phyloP scores from a whole-genome alignment of 2,113 vertebrate genomes.

The Halcyon senegalensis region DNA sequence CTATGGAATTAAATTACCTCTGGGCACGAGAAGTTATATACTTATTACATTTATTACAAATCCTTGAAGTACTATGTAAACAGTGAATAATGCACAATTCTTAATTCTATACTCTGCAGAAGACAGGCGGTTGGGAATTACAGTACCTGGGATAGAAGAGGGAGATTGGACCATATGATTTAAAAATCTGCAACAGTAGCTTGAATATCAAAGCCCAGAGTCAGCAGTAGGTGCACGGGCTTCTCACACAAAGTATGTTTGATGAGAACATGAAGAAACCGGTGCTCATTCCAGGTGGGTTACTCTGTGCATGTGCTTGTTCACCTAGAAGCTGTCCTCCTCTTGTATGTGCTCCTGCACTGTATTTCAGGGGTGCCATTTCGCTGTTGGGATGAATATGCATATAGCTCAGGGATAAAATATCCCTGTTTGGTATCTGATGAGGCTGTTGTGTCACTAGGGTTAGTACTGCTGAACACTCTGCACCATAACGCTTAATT shows the following conservation, averaged over 20 bases:
- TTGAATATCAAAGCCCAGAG: neutral
- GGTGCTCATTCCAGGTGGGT: neutral
- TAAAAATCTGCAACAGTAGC: neutral
- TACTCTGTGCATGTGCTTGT: neutral
- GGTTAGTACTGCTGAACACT: neutral
- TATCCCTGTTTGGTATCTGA: neutral
- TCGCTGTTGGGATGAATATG: neutral
- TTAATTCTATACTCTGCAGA: neutral
- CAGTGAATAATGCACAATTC: neutral
- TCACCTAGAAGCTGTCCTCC: neutral
- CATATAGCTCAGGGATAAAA: neutral
- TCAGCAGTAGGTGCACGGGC: neutral
- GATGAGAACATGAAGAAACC: neutral
- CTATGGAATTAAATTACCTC: neutral
- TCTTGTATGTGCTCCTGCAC: neutral
- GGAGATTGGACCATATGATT: neutral
- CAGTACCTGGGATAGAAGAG: neutral
- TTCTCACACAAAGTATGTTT: neutral
- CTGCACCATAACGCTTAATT: neutral
- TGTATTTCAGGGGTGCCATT: neutral
- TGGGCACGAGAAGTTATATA: neutral
- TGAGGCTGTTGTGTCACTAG: neutral
- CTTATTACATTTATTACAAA: neutral
- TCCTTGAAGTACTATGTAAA: neutral
- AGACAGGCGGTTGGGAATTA: neutral